phyloP scores from a whole-genome alignment of 2,113 vertebrate species.

The Planiliza haematocheilus region DNA sequence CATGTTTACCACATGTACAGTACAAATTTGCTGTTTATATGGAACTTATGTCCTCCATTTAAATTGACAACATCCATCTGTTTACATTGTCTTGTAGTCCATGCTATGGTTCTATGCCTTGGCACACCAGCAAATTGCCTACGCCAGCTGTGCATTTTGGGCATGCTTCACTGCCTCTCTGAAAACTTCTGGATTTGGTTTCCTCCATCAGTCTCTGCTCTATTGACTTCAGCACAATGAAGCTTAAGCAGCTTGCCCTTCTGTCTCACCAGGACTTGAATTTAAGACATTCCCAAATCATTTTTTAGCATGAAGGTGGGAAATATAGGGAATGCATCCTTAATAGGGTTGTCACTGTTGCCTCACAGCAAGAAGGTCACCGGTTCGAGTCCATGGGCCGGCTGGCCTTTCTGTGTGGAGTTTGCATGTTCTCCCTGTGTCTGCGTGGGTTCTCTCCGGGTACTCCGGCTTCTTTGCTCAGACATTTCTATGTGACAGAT shows the following conservation, averaged over 20 bases:
- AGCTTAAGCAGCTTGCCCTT: constrained; percentile 36
- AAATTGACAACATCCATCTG: constrained; percentile 41
- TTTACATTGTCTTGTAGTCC: constrained; percentile 19
- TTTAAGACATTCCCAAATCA: constrained; percentile 8
- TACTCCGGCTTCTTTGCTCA: too few relatives aligned
- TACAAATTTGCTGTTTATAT: not conserved
- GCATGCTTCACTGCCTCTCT: constrained; percentile 24
- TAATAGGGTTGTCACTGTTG: too few relatives aligned
- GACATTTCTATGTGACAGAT: too few relatives aligned
- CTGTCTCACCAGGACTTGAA: constrained; percentile 26
- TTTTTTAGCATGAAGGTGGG: constrained; percentile 5
- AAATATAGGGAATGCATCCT: not conserved
- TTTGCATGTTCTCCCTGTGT: too few relatives aligned
- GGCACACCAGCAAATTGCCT: constrained; percentile 19
- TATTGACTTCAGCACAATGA: constrained; percentile 44
- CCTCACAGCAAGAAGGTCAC: too few relatives aligned
- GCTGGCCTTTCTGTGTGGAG: too few relatives aligned
- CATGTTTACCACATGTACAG: not conserved
- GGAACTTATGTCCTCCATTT: not conserved
- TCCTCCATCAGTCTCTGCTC: constrained; percentile 41
- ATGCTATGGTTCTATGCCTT: constrained; percentile 12
- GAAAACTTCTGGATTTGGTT: constrained; percentile 54
- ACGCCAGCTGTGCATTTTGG: constrained; percentile 53
- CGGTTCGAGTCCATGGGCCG: too few relatives aligned
- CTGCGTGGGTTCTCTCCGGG: too few relatives aligned